Evolutionary conservation across 2,113 vertebrate genomes (phyloP).

Genomic region (Pseudolaguvia tuberculata): DNA sequence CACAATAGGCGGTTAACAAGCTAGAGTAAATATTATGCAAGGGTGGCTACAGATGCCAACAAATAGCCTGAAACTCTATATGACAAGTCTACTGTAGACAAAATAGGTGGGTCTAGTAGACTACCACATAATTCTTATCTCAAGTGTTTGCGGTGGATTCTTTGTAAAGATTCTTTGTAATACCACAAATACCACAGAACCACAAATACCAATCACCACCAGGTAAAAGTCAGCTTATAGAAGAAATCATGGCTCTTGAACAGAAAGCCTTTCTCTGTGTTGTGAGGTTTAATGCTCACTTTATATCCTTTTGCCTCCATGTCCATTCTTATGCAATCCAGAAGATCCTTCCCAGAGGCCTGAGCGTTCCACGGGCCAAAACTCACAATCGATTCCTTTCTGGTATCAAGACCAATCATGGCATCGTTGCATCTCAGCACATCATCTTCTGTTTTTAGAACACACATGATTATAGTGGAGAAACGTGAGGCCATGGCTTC

Average conservation of each 20-base stretch:
- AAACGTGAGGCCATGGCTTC: constrained; percentile 77
- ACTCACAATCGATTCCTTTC: constrained; percentile 80
- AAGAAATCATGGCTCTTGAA: constrained; percentile 70
- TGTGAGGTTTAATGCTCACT: constrained; percentile 58
- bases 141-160: neutral
- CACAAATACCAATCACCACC: constrained; percentile 74
- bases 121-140: constrained; percentile 13
- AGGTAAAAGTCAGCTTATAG: constrained; percentile 78
- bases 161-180: neutral
- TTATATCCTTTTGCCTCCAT: constrained; percentile 77
- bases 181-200: neutral
- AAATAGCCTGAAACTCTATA: neutral
- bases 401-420: constrained; percentile 67
- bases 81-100: neutral
- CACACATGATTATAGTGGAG: constrained; percentile 76
- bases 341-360: constrained; percentile 64
- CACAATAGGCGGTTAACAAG: constrained; percentile 1
- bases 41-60: constrained; percentile 20
- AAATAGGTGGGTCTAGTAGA: constrained; percentile 1
- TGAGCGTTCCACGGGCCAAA: constrained; percentile 87
- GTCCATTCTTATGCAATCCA: constrained; percentile 83
- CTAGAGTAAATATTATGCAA: constrained; percentile 49
- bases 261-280: constrained; percentile 67
- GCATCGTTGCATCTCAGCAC: constrained; percentile 62
- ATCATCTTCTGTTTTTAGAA: constrained; percentile 74